Conservation (phyloP, 2,797 vertebrate genomes). For the Lates japonicus region DNA sequence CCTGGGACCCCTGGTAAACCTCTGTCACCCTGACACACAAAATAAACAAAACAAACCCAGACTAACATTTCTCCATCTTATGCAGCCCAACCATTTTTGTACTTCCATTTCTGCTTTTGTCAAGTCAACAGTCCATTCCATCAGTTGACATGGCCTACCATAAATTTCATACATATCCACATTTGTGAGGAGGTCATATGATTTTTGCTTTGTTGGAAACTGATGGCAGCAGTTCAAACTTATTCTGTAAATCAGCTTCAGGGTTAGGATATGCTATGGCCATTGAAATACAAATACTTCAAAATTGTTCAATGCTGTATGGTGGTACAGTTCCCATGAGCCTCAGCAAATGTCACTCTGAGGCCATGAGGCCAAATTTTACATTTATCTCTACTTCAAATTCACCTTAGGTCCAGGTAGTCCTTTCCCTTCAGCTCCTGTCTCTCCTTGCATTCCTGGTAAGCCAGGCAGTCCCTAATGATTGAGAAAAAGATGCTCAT, state of each 20-base stretch:
- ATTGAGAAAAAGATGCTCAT: not conserved
- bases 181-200: too few relatives aligned
- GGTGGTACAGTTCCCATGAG: not conserved
- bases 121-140: not conserved
- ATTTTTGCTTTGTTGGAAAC: not conserved
- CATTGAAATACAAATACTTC: too few relatives aligned
- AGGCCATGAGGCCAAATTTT: too few relatives aligned
- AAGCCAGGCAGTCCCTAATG: slow-evolving; percentile 87
- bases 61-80: not conserved
- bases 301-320: too few relatives aligned
- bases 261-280: too few relatives aligned
- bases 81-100: not conserved
- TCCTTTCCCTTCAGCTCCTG: slow-evolving; percentile 87
- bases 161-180: not conserved
- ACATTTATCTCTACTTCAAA: not conserved
- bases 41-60: slow-evolving; percentile 14
- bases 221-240: not conserved
- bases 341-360: not conserved
- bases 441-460: slow-evolving; percentile 86
- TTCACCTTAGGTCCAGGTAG: slow-evolving; percentile 89
- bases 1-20: slow-evolving; percentile 86
- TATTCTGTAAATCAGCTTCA: too few relatives aligned
- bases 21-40: slow-evolving; percentile 85
- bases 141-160: not conserved
- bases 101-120: not conserved